Base-by-base conservation (phyloP, 1,140 invertebrate genomes). In the Diachasmimorpha longicaudata region DNA sequence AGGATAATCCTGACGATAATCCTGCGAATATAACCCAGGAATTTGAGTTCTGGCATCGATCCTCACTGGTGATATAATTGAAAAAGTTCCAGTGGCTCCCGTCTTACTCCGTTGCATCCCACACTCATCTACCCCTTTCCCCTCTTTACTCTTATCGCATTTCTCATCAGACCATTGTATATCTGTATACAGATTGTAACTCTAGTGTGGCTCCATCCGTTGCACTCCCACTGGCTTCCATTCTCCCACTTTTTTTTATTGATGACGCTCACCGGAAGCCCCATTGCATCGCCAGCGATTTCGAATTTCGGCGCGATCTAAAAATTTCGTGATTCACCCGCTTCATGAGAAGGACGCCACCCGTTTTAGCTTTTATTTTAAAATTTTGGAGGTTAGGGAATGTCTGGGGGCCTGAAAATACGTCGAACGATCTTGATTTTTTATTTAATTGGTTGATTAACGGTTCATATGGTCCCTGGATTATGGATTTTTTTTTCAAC, bases 41-140 rank as follows among this genome's bases (percentile, higher is more conserved):
- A 84, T 77, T 73, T 83, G 80, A 84, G 81, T 81, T 82, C 81
- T 75, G 80, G 79, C 78, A 84, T 83, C 81, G 83, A 83, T 82
- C 77, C 77, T 75, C 10, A 21, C 70, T 72, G 74, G 68, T 77
- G 46, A 68, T 81, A 81, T 82, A 82, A 83, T 84, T 83, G 81
- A 82, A 83, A 83, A 83, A 83, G 79, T 84, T 83, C 48, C 19
- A 55, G 48, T 55, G n/a, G 14, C 48, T n/a, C 48, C 19, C 48
- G 48, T 19, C 19, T 55, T 55, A 55, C 48, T 55, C 48, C 8
- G n/a, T 55, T 55, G 44, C 44, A 48, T 55, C 48, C 13, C 48
- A 21, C 14, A 8, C 48, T 19, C 48, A 55, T 19, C 19, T 14
- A 55, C 19, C 14, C 19, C 48, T 9, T n/a, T 0, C 39, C 39